Percentiles rank a stretch among this genome's conserved stretches.
Conservation (phyloP, 2,888 invertebrate species). For the Ectemnius cavifrons region DNA sequence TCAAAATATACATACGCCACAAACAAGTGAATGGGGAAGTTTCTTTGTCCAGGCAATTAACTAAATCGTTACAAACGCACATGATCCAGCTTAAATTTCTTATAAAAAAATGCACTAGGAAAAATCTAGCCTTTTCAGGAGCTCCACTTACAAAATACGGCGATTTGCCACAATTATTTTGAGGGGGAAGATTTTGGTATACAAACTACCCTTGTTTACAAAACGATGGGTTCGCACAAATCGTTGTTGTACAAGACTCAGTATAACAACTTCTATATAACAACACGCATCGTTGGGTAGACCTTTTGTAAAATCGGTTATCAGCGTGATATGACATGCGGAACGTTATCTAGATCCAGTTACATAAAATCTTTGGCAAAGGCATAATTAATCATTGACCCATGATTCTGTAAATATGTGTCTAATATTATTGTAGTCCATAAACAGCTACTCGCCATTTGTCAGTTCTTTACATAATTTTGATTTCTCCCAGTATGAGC, state of each 20-base stretch:
- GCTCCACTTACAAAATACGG: slow-evolving; percentile 16
- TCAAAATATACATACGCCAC: slow-evolving; percentile 24
- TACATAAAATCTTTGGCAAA: slow-evolving; percentile 74
- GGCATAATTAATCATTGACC: slow-evolving; percentile 66
- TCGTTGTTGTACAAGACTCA: slow-evolving; percentile 25
- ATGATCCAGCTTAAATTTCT: slow-evolving; percentile 26
- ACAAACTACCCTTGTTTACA: slow-evolving; percentile 36
- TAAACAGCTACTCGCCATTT: slow-evolving; percentile 67
- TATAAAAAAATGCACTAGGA: slow-evolving; percentile 39
- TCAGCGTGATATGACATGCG: slow-evolving; percentile 25
- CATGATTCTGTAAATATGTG: slow-evolving; percentile 63
- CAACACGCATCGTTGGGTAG: slow-evolving; percentile 18
- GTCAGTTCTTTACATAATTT: slow-evolving; percentile 65
- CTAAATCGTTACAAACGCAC: slow-evolving; percentile 36
- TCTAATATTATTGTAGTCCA: slow-evolving; percentile 66
- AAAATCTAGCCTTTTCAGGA: slow-evolving; percentile 24
- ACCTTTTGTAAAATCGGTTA: slow-evolving; percentile 15
- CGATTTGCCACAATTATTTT: slow-evolving; percentile 19
- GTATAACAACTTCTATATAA: slow-evolving; percentile 44
- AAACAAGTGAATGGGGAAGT: slow-evolving; percentile 19
- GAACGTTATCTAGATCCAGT: slow-evolving; percentile 59
- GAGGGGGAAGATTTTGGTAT: slow-evolving; percentile 30
- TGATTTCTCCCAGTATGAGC: slow-evolving; percentile 68
- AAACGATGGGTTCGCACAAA: slow-evolving; percentile 38
- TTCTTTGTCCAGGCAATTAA: slow-evolving; percentile 31